Conservation (phyloP, 2,888 invertebrate genomes). For the Eupithecia subumbrata region DNA sequence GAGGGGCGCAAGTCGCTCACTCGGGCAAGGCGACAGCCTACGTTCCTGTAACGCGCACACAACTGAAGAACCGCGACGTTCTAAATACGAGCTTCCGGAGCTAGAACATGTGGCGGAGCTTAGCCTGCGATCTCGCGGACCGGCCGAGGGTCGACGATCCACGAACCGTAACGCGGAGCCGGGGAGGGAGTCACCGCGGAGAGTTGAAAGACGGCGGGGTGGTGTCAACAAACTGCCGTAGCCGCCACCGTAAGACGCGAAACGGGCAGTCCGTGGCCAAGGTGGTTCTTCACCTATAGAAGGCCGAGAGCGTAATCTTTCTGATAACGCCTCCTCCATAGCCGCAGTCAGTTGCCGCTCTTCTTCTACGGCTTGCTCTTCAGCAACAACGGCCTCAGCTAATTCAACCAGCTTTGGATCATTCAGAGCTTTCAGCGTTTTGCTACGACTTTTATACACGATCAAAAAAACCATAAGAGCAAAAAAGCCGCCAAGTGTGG, state of each 20-base stretch:
- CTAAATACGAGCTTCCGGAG: constrained; percentile 92
- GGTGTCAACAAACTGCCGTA: constrained; percentile 90
- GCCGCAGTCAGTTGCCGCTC: constrained; percentile 90
- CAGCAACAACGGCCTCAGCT: constrained; percentile 89
- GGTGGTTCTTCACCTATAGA: constrained; percentile 88
- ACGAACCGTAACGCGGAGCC: constrained; percentile 83
- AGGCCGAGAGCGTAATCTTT: constrained; percentile 78
- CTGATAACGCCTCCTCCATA: constrained; percentile 85
- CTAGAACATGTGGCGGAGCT: constrained; percentile 94
- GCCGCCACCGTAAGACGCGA: constrained; percentile 83
- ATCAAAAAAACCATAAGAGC: constrained; percentile 95
- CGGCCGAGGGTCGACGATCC: constrained; percentile 79
- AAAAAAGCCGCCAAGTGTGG: constrained; percentile 95
- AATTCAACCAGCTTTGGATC: constrained; percentile 92
- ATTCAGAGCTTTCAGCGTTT: constrained; percentile 88
- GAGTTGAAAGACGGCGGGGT: constrained; percentile 85
- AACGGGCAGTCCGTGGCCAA: constrained; percentile 75
- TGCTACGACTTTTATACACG: constrained; percentile 94
- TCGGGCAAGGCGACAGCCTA: constrained; percentile 91
- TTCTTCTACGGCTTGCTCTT: constrained; percentile 87
- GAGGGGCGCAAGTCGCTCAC: constrained; percentile 87
- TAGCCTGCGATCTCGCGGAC: constrained; percentile 84
- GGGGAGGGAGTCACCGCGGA: constrained; percentile 85
- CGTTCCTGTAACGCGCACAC: constrained; percentile 90
- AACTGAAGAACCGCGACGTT: constrained; percentile 91